Base-by-base conservation (phyloP, 1,140 invertebrate genomes). In the Psilanteris sp. region DNA sequence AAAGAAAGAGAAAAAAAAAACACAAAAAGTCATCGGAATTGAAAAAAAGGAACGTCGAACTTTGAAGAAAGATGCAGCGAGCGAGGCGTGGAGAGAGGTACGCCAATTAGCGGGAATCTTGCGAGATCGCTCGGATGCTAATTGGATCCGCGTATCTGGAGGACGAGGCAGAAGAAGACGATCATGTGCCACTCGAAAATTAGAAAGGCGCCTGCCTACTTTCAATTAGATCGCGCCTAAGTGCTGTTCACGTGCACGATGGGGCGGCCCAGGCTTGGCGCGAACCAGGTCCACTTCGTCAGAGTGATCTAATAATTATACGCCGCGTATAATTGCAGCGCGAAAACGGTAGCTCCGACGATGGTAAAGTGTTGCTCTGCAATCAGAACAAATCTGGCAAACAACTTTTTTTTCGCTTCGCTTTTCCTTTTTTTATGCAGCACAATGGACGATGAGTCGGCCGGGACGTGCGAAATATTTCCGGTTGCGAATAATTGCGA, bases 111-210 rank as follows among this genome's bases (percentile, higher is more conserved):
- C 29, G 29, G 59, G 31, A 50, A 39, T 43, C 46, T 36, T 50
- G 59, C 15, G 61, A 59, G 73, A 80, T 77, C 77, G 73, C 62
- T 48, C 39, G 55, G 50, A 79, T 71, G 67, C 73, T 79, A 77
- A 79, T 79, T 61, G 50, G 55, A 48, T 64, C 46, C 39, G 18
- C 54, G 66, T 39, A 34, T 50, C 22, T 34, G 67, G 44, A 32
- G 31, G 59, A 70, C 52, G 50, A 11, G 6, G 22, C 31, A 16
- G 55, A 61, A 57, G 57, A 75, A 79, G 66, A 67, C 68, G 57
- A 62, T 48, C 36, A 79, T 79, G 61, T 77, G 67, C 71, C 77
- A 78, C 27, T 57, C 61, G 70, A 79, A 81, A 81, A 81, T 81
- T 79, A 77, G 79, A 81, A 81, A 81, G 79, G 79, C 75, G 52